Base-by-base conservation (phyloP, 2,888 invertebrate species). In the Habroteleia sp. region DNA sequence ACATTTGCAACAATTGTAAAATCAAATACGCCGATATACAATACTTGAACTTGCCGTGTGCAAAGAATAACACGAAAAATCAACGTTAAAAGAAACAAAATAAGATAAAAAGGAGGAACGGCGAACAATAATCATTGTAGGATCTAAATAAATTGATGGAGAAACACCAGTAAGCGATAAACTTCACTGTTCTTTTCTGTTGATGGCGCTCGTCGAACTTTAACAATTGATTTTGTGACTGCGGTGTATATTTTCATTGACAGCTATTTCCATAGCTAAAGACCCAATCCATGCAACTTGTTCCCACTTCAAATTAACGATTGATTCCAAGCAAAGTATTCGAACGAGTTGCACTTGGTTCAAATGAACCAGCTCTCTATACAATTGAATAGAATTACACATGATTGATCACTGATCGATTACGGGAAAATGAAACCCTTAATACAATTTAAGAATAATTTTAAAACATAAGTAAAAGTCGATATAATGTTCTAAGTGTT, bases 401-500 rank as follows among this genome's bases (percentile, higher is more conserved):
- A 65, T 27, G 25, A 46, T 65, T 44, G 54, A 54, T 65, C 65
- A 33, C 11, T 41, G 66, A 66, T 66, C 66, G 37, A 62, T 37
- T 10, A 35, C 63, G 71, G 63, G 71, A 71, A 71, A 71, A 54
- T 52, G 42, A 62, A 7, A 42, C 62, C 71, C 71, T 71, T 71
- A 71, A 71, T 71, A 71, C 39, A 48, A 63, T n/a, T 71, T 71
- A 63, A 71, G 63, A 48, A 62, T 63, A 56, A 50, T 16, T 46
- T 62, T 65, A 54, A 65, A 27, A 20, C 33, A 33, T 63, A 54
- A 62, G 13, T 44, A 54, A 35, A 46, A 10, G 4, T 63, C 29
- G 52, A 58, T 65, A 72, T 65, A 72, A 71, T 71, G 62, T 71
- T 71, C 71, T 72, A 48, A 72, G 20, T 65, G 72, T 72, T 72